Evolutionary conservation across 2,888 invertebrate species (phyloP).

Genomic region (Calliopum simillimum): DNA sequence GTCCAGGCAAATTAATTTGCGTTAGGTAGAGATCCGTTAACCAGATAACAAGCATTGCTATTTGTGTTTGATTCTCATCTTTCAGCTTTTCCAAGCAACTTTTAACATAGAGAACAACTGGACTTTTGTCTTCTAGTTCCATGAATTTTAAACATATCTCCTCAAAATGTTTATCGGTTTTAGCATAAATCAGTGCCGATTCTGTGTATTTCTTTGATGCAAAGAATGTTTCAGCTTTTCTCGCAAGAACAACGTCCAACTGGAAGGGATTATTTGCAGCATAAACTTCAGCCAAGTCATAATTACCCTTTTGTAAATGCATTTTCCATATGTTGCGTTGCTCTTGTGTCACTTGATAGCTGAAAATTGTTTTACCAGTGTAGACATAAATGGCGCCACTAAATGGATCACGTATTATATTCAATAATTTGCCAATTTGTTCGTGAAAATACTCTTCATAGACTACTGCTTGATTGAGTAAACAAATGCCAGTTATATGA

Average conservation of each 20-base stretch:
- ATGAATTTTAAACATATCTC: conserved; percentile 90
- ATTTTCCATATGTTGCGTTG: conserved; percentile 90
- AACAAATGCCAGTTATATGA: conserved; percentile 84
- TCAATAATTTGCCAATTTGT: conserved; percentile 81
- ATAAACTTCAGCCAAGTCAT: conserved; percentile 87
- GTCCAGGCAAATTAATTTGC: conserved; percentile 76
- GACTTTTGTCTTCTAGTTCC: conserved; percentile 79
- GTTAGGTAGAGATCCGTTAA: conserved; percentile 91
- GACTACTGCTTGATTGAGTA: conserved; percentile 86
- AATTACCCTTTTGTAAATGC: conserved; percentile 86
- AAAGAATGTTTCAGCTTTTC: conserved; percentile 90
- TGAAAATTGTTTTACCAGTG: conserved; percentile 86
- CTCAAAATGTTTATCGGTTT: conserved; percentile 93
- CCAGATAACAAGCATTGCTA: conserved; percentile 95
- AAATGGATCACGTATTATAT: conserved; percentile 82
- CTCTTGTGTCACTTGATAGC: conserved; percentile 86
- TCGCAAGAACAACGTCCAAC: conserved; percentile 85
- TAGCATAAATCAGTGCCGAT: conserved; percentile 90
- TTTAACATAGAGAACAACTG: conserved; percentile 88
- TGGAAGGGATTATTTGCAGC: conserved; percentile 84
- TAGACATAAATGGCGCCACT: conserved; percentile 87
- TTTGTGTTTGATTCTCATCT: conserved; percentile 82
- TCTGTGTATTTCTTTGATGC: conserved; percentile 80
- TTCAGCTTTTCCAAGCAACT: conserved; percentile 80
- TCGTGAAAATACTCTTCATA: conserved; percentile 88